Conservation (phyloP, 2,113 vertebrate species). For the Tympanuchus pallidicinctus region DNA sequence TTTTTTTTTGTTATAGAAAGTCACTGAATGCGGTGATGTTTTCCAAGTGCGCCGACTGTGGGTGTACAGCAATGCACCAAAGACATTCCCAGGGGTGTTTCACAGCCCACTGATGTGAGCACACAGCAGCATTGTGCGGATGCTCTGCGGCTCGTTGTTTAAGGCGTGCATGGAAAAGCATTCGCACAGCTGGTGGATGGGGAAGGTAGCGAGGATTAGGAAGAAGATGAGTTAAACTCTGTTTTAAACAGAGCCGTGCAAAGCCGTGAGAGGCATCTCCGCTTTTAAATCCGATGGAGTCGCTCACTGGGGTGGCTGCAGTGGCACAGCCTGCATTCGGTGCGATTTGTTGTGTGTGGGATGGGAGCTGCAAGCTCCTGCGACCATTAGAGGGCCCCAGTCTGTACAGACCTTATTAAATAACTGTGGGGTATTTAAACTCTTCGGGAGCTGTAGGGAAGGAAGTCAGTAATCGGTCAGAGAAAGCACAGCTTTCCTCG, state of each 20-base stretch:
- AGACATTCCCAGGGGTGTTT: constrained; percentile 26
- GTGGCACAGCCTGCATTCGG: background rate
- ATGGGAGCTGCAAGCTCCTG: background rate
- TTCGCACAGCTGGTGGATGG: background rate
- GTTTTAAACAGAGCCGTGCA: rapidly evolving
- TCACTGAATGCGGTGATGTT: background rate
- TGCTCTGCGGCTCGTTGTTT: background rate
- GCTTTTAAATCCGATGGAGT: rapidly evolving
- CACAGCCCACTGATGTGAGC: background rate
- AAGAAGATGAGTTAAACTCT: background rate
- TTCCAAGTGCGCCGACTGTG: constrained; percentile 11
- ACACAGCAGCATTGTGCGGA: constrained; percentile 32
- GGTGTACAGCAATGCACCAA: constrained; percentile 14
- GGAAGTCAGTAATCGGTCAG: background rate
- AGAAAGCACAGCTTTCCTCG: background rate
- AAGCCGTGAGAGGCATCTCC: background rate
- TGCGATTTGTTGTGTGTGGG: no score
- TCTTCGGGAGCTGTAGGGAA: background rate
- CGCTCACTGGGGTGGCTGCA: rapidly evolving
- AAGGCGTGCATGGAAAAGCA: rapidly evolving
- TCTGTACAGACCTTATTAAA: background rate
- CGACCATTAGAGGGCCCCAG: background rate
- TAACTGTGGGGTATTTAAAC: background rate
- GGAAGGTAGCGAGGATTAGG: background rate
- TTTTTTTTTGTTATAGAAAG: background rate